Evolutionary conservation across 1,140 invertebrate genomes (phyloP), one percentile per base, ranked within the genome.

Genomic region (Zaprionus lachaisei): DNA sequence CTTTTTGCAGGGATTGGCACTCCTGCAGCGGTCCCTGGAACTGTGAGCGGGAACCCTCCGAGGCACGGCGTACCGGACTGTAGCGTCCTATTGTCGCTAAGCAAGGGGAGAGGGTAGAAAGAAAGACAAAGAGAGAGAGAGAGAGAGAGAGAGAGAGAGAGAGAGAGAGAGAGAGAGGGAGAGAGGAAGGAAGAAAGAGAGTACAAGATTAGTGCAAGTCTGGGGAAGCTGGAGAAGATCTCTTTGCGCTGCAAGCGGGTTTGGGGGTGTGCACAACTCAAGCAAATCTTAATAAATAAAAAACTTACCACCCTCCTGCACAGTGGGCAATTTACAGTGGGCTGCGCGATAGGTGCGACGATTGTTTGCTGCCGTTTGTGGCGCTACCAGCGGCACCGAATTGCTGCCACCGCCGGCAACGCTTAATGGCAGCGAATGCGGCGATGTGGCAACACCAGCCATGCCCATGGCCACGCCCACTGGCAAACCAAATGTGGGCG

Each of bases 11-110:
- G 74, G 96, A 95, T 77, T 96, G 96, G 91, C 96, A 96, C 92
- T 96, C 96, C 83, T 96, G 95, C 72, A 96, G 94, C 44, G 95
- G 94, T 24, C 94, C 95, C 72, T 93, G 93, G 72, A 92, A 92
- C 75, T 93, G 92, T 17, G 83, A 78, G 28, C 92, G 89, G 0
- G 92, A 92, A 11, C 93, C 92, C 68, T 93, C 98, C 72, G 97
- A 97, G 31, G 97, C 97, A 79, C 98, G 94, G 49, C 98, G 94
- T 14, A 98, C 97, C 1, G 97, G 97, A 71, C 97, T 98, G 92
- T 97, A 99, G 63, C 98, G 94, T 80, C 91, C 91, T 92, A 80
- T 71, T 57, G 67, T 80, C 73, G 77, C 81, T 89, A 79, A 83
- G 77, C 56, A 49, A n/a, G 60, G 9, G 54, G 22, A 68, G 66